phyloP scores from a whole-genome alignment of 1,140 invertebrate species.

The Globodera ellingtonae region DNA sequence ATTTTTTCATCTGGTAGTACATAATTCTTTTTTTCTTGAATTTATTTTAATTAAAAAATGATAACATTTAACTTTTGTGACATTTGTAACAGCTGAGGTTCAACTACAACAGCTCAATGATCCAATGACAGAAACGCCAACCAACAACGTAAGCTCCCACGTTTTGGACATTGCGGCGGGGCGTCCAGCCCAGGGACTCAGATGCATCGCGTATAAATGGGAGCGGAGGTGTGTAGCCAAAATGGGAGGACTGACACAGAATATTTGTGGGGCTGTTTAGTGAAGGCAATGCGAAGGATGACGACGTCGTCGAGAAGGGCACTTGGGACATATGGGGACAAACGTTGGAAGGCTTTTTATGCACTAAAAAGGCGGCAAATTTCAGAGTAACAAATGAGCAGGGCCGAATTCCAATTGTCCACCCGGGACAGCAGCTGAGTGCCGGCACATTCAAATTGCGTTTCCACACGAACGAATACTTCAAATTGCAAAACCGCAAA shows the following conservation, averaged over 20 bases:
- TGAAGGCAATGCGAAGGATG: background rate
- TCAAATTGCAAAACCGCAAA: conserved; percentile 69
- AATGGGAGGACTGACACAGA: background rate
- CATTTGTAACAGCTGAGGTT: background rate
- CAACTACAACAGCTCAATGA: background rate
- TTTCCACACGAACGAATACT: conserved; percentile 78
- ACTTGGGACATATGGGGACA: conserved; percentile 52
- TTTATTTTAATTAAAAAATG: background rate
- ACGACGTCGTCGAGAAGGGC: conserved; percentile 17
- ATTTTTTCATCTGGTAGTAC: background rate
- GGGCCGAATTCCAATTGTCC: conserved; percentile 74
- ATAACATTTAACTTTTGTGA: background rate
- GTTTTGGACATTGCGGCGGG: conserved; percentile 65
- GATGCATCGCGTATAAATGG: conserved; percentile 53
- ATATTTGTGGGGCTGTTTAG: background rate
- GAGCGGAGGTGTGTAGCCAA: background rate
- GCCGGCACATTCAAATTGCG: conserved; percentile 76
- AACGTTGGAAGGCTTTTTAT: conserved; percentile 41
- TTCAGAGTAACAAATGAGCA: conserved; percentile 72
- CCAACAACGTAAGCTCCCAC: conserved; percentile 56
- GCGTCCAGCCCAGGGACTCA: conserved; percentile 57
- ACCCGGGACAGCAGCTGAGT: conserved; percentile 71
- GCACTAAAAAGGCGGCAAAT: conserved; percentile 48
- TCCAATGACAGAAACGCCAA: background rate
- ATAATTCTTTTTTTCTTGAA: background rate